Evolutionary conservation across 2,113 vertebrate genomes (phyloP).

Genomic region (Pelecanus crispus): DNA sequence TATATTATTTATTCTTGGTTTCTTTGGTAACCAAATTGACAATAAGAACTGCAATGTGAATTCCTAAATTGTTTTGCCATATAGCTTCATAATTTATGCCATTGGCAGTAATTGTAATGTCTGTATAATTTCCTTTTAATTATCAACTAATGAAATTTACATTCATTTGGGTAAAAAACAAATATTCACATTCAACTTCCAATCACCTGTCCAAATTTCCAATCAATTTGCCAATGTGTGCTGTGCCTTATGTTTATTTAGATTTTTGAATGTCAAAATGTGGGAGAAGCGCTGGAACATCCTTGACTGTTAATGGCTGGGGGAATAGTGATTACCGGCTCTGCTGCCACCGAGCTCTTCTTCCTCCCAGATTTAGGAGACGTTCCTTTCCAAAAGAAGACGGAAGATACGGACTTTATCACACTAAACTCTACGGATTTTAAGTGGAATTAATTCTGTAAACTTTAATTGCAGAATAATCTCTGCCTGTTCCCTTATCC

Average conservation of each 20-base stretch:
- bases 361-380: not conserved
- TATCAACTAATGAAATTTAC: conserved; percentile 79
- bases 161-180: conserved; percentile 74
- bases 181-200: conserved; percentile 58
- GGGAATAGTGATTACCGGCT: conserved; percentile 37
- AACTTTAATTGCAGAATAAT: conserved; percentile 76
- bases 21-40: conserved; percentile 73
- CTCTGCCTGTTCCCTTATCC: conserved; percentile 71
- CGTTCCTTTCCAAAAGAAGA: conserved; percentile 8
- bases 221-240: conserved; percentile 45
- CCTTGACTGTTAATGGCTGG: conserved; percentile 31
- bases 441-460: conserved; percentile 71
- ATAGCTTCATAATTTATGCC: conserved; percentile 73
- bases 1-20: conserved; percentile 74
- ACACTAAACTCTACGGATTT: conserved; percentile 67
- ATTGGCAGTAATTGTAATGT: conserved; percentile 76
- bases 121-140: conserved; percentile 82
- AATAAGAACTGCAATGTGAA: conserved; percentile 58
- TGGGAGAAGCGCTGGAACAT: conserved; percentile 16
- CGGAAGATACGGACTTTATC: not conserved
- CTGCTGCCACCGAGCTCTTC: not conserved
- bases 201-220: conserved; percentile 71
- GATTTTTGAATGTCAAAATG: conserved; percentile 29
- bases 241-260: conserved; percentile 35
- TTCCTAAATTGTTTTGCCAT: conserved; percentile 72